Evolutionary conservation across 2,888 invertebrate species (phyloP).

Genomic region (Synanthedon tipuliformis): DNA sequence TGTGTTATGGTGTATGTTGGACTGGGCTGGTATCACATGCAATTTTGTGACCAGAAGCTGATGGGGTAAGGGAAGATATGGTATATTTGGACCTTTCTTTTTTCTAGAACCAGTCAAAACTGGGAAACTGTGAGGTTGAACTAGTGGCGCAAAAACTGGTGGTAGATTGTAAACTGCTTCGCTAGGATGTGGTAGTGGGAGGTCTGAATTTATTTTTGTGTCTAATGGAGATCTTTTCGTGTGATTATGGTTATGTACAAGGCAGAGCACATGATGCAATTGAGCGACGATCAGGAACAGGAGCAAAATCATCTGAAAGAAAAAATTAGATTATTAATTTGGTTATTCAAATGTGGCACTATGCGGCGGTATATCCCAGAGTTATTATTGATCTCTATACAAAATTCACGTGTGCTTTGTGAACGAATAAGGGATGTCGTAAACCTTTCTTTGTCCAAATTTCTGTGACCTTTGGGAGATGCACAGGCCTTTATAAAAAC

Average conservation of each 20-base stretch:
- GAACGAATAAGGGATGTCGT: too few species aligned
- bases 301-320: constrained; percentile 32
- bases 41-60: constrained; percentile 30
- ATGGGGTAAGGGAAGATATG: constrained; percentile 26
- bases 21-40: constrained; percentile 42
- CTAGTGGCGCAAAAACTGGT: constrained; percentile 1
- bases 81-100: constrained; percentile 15
- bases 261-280: constrained; percentile 16
- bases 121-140: neutral
- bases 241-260: constrained; percentile 18
- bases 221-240: constrained; percentile 3
- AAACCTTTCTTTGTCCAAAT: too few species aligned
- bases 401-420: too few species aligned
- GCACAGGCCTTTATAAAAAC: too few species aligned
- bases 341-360: too few species aligned
- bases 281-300: constrained; percentile 19
- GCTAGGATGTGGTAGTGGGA: neutral
- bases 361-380: too few species aligned
- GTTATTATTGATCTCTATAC: too few species aligned
- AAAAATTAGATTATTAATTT: constrained; percentile 5
- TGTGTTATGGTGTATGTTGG: constrained; percentile 28
- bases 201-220: neutral
- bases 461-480: too few species aligned
- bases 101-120: constrained; percentile 1
- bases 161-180: neutral